Percentiles rank a stretch among this genome's conserved stretches.
These are phyloP conservation scores for Callaeas wilsoni DNA, from an alignment of 2,113 vertebrate species.

Conservation along the genomic window DNA sequence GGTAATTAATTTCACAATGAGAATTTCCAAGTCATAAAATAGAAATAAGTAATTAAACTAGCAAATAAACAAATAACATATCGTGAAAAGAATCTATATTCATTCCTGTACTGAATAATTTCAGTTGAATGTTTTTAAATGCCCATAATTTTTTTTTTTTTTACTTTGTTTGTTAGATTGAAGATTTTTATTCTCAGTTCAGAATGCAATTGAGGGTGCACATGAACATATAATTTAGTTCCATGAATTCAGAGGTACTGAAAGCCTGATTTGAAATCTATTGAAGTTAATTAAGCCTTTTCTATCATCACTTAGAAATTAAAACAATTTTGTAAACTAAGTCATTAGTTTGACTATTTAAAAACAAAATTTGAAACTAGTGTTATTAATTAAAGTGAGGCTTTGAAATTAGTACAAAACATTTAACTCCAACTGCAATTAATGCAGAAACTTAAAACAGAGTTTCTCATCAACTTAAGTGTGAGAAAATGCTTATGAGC, in stretches of 20 bases:
- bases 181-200: neutral
- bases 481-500: neutral
- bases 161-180: neutral
- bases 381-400: neutral
- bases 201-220: neutral
- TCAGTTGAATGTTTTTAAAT: neutral
- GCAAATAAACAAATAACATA: neutral
- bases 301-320: neutral
- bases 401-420: neutral
- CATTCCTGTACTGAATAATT: neutral
- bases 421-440: neutral
- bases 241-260: neutral
- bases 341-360: neutral
- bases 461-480: neutral
- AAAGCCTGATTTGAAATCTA: neutral
- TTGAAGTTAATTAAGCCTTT: neutral
- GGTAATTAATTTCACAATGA: neutral
- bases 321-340: neutral
- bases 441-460: neutral
- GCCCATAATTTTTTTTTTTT: neutral
- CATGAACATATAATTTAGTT: neutral
- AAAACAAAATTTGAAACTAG: neutral
- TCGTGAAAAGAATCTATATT: neutral
- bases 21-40: neutral
- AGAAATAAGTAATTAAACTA: neutral